A percentile compares a stretch with the other conserved stretches of the same genome.
Evolutionary conservation across 2,888 invertebrate species (phyloP).

Genomic region (Blomia tropicalis): DNA sequence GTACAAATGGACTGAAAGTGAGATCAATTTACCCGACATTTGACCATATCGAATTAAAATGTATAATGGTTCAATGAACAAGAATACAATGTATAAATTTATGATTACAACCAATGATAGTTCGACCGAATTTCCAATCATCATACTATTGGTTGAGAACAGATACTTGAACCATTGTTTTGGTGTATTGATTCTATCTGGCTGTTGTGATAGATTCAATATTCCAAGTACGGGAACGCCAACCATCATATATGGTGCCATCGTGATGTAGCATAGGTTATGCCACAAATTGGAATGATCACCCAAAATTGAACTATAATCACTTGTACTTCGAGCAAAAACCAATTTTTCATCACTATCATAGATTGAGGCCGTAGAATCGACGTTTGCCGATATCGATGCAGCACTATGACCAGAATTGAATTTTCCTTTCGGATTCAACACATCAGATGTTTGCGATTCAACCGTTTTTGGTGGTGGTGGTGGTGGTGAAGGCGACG

Average conservation of each 20-base stretch:
- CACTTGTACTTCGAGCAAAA: not conserved
- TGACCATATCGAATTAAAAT: not conserved
- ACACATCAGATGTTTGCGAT: too few species aligned
- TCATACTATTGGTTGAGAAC: not conserved
- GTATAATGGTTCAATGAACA: slow-evolving; percentile 1
- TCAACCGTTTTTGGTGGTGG: too few species aligned
- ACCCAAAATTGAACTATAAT: not conserved
- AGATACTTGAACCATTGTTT: not conserved
- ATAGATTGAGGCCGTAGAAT: not conserved
- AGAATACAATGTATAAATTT: not conserved
- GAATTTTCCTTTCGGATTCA: too few species aligned
- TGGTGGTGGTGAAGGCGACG: not conserved
- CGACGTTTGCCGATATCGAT: not conserved
- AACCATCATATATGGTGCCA: not conserved
- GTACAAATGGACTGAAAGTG: slow-evolving; percentile 1
- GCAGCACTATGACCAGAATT: not conserved
- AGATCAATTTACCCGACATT: not conserved
- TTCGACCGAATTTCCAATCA: not conserved
- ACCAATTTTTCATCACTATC: slow-evolving; percentile 4
- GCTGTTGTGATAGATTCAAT: not conserved
- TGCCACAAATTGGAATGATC: not conserved
- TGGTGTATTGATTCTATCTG: not conserved
- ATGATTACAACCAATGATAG: not conserved
- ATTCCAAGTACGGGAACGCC: not conserved
- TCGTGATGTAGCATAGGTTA: not conserved